phyloP scores from a whole-genome alignment of 1,140 invertebrate species.

The Saccostrea cuccullata region DNA sequence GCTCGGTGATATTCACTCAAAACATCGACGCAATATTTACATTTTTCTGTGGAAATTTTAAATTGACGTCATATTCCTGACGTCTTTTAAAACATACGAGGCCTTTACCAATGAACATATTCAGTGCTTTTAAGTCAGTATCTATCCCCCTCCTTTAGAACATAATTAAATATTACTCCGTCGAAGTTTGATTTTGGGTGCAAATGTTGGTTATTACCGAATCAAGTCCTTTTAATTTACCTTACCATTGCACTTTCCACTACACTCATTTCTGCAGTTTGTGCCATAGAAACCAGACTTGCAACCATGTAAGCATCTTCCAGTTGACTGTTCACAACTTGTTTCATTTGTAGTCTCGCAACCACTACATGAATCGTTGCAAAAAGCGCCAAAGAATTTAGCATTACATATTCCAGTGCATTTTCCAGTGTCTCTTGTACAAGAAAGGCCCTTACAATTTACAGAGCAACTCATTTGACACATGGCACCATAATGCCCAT shows the following conservation, averaged over 20 bases:
- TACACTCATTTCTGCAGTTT: slow-evolving; percentile 37
- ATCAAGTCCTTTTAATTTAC: slow-evolving; percentile 35
- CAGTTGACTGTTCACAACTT: slow-evolving; percentile 31
- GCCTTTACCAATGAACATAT: no score
- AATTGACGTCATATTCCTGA: no score
- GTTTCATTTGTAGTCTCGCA: slow-evolving; percentile 7
- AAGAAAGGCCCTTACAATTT: slow-evolving; percentile 15
- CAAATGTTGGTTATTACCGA: no score
- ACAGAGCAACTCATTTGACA: slow-evolving; percentile 35
- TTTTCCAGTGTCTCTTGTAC: slow-evolving; percentile 34
- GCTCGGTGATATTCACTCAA: no score
- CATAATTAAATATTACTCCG: no score
- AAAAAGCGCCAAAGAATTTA: slow-evolving; percentile 35
- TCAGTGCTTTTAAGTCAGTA: no score
- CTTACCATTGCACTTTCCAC: slow-evolving; percentile 16
- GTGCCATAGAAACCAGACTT: slow-evolving; percentile 41
- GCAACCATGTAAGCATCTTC: slow-evolving; percentile 43
- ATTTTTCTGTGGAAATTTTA: no score
- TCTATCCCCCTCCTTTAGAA: no score
- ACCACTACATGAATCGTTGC: slow-evolving; percentile 39
- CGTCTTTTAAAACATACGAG: no score
- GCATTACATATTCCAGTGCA: slow-evolving; percentile 20
- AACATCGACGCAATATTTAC: no score
- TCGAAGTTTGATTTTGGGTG: no score
- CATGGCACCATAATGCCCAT: slow-evolving; percentile 42